phyloP scores from a whole-genome alignment of 1,140 invertebrate genomes.

The Atta texana region DNA sequence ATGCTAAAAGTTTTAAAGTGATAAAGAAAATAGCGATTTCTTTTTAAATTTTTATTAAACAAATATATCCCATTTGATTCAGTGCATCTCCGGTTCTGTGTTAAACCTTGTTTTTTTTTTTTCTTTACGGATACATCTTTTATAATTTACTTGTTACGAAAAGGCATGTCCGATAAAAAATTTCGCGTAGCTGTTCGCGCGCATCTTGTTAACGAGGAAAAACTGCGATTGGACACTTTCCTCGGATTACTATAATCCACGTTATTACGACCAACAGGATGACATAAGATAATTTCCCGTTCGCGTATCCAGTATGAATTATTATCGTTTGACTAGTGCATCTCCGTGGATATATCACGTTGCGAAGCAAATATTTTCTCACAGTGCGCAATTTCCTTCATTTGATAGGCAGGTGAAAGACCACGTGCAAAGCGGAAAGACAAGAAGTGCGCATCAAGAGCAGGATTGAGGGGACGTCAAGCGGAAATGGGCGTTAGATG shows the following conservation, averaged over 20 bases:
- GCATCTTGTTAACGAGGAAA: slow-evolving; percentile 16
- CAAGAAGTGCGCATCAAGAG: slow-evolving; percentile 7
- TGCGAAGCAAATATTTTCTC: slow-evolving; percentile 49
- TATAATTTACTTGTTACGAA: slow-evolving; percentile 6
- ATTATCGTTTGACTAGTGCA: slow-evolving; percentile 48
- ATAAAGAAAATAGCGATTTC: not conserved
- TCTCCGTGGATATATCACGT: slow-evolving; percentile 16
- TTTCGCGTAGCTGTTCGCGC: not conserved
- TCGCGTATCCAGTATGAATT: slow-evolving; percentile 26
- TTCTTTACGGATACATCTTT: not conserved
- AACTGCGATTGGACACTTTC: slow-evolving; percentile 5
- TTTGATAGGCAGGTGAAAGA: slow-evolving; percentile 54
- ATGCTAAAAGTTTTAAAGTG: slow-evolving; percentile 3
- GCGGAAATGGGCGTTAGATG: slow-evolving; percentile 34
- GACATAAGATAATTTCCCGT: slow-evolving; percentile 33
- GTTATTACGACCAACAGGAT: not conserved
- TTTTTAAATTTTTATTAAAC: slow-evolving; percentile 17
- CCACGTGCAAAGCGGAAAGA: not conserved
- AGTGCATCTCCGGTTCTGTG: not conserved
- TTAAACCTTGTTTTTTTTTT: not conserved
- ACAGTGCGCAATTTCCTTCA: slow-evolving; percentile 52
- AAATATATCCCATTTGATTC: not conserved
- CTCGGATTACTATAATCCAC: slow-evolving; percentile 9
- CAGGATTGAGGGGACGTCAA: slow-evolving; percentile 15
- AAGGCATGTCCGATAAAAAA: not conserved